Conservation (phyloP, 2,888 invertebrate genomes). For the Erebia epiphron region DNA sequence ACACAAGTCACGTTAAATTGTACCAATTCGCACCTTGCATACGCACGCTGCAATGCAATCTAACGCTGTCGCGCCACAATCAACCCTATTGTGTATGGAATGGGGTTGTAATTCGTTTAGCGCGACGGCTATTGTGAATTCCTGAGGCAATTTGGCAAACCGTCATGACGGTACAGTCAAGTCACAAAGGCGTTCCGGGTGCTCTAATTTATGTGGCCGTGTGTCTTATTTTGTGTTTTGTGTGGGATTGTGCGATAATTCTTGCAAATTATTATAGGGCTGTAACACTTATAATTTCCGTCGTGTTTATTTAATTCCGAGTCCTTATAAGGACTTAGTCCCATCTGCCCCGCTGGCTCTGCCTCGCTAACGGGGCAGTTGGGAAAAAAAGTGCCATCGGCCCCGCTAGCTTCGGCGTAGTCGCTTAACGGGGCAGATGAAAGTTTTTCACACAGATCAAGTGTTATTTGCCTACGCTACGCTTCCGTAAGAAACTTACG, state of each 20-base stretch:
- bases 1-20: conserved; percentile 44
- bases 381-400: too few relatives aligned
- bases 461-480: too few relatives aligned
- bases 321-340: too few relatives aligned
- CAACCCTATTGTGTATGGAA: conserved; percentile 5
- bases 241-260: background rate
- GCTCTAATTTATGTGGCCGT: conserved; percentile 35
- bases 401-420: too few relatives aligned
- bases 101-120: conserved; percentile 22
- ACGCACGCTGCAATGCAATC: conserved; percentile 25
- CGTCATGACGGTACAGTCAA: conserved; percentile 45
- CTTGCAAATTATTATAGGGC: background rate
- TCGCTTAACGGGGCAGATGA: too few relatives aligned
- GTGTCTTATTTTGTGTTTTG: conserved; percentile 38
- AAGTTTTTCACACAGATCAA: too few relatives aligned
- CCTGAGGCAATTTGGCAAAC: conserved; percentile 61
- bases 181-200: conserved; percentile 48
- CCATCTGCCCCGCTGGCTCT: too few relatives aligned
- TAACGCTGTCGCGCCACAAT: conserved; percentile 6
- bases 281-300: too few relatives aligned
- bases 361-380: too few relatives aligned
- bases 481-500: too few relatives aligned
- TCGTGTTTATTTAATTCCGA: too few relatives aligned
- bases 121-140: conserved; percentile 28
- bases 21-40: conserved; percentile 42